Conservation (phyloP, 2,888 invertebrate genomes). For the Rhyacophila evoluta region DNA sequence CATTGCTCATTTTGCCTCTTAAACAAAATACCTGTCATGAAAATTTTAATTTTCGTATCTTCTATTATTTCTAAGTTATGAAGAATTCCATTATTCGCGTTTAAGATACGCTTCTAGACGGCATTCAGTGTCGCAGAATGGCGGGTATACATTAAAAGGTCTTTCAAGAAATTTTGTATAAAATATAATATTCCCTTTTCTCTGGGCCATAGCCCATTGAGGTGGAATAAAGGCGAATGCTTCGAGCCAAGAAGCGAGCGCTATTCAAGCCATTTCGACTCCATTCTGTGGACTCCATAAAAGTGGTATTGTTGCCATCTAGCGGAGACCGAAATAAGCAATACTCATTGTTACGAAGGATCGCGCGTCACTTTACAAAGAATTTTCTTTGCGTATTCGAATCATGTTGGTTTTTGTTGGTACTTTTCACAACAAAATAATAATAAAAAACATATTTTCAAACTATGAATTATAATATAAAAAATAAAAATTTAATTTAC, state of each 20-base stretch:
- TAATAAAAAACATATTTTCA: no score
- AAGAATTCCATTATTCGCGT: conserved; percentile 51
- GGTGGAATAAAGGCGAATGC: conserved; percentile 54
- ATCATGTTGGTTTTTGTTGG: conserved; percentile 34
- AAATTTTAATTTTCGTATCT: conserved; percentile 52
- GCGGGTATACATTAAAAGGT: conserved; percentile 54
- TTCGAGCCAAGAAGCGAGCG: conserved; percentile 53
- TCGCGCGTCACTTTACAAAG: conserved; percentile 46
- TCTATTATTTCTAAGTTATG: conserved; percentile 52
- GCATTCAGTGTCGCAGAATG: conserved; percentile 49
- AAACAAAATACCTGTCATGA: conserved; percentile 39
- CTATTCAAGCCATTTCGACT: conserved; percentile 54
- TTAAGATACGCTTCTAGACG: conserved; percentile 47
- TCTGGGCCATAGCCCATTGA: conserved; percentile 51
- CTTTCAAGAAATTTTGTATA: conserved; percentile 54
- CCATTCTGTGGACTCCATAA: conserved; percentile 55
- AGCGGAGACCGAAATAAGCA: conserved; percentile 55
- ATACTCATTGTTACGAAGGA: conserved; percentile 51
- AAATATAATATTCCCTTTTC: conserved; percentile 55
- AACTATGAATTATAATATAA: no score
- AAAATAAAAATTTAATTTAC: no score
- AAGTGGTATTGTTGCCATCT: conserved; percentile 55
- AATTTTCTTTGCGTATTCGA: conserved; percentile 31
- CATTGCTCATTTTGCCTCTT: conserved; percentile 36
- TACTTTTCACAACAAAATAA: not conserved